phyloP scores from a whole-genome alignment of 2,888 invertebrate genomes.

The Polydrusus tereticollis region DNA sequence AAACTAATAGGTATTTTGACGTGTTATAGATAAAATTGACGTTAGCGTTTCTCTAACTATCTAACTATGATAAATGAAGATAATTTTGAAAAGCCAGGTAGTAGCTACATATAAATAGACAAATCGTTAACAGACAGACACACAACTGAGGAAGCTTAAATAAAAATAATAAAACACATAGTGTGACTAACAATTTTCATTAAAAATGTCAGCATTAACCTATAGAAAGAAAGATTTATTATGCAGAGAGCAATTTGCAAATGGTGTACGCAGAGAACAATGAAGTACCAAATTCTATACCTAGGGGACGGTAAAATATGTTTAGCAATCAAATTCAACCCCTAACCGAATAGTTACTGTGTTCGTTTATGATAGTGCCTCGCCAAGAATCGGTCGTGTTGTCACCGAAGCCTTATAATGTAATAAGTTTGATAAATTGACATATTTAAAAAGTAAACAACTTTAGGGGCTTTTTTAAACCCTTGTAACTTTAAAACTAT shows the following conservation, averaged over 20 bases:
- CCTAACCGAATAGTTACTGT: slow-evolving; percentile 24
- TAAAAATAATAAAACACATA: background rate
- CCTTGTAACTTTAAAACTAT: too few relatives aligned
- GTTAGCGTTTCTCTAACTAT: slow-evolving; percentile 1
- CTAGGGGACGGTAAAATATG: slow-evolving; percentile 47
- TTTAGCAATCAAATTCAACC: slow-evolving; percentile 47
- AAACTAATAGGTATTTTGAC: slow-evolving; percentile 16
- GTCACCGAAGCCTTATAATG: background rate
- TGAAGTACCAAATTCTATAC: slow-evolving; percentile 48
- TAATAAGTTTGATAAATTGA: too few relatives aligned
- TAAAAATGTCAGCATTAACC: slow-evolving; percentile 34
- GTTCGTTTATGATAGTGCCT: background rate
- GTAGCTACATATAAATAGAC: background rate
- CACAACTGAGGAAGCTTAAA: background rate
- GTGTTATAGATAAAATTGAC: background rate
- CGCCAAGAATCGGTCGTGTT: slow-evolving; percentile 4
- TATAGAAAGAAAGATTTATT: slow-evolving; percentile 46
- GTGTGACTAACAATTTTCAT: slow-evolving; percentile 34
- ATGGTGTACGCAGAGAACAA: slow-evolving; percentile 44
- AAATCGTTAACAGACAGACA: too few relatives aligned
- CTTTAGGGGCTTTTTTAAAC: too few relatives aligned
- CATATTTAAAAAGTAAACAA: too few relatives aligned
- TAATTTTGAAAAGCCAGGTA: background rate
- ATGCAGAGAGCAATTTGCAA: slow-evolving; percentile 41
- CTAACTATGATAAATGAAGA: background rate